These are phyloP conservation scores for Lysiphlebus fabarum DNA, from an alignment of 1,140 invertebrate species.

Conservation along the genomic window DNA sequence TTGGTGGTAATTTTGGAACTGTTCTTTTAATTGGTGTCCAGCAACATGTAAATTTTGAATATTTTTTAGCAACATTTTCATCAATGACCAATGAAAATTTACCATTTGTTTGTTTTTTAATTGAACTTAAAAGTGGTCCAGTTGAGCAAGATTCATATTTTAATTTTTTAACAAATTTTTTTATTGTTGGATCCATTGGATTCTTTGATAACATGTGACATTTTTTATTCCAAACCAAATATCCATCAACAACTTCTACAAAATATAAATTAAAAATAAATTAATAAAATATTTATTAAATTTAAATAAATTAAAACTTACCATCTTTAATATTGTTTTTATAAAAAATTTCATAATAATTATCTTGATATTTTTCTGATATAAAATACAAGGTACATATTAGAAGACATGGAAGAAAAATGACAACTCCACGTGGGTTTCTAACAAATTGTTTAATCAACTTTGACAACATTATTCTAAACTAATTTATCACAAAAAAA, in stretches of 20 bases:
- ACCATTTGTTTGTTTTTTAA: constrained; percentile 46
- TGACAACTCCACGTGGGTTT: constrained; percentile 33
- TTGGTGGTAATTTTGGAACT: constrained; percentile 28
- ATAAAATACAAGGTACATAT: constrained; percentile 41
- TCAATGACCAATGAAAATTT: constrained; percentile 39
- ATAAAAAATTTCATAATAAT: constrained; percentile 30
- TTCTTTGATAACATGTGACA: constrained; percentile 69
- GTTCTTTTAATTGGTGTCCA: constrained; percentile 54
- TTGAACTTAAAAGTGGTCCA: constrained; percentile 51
- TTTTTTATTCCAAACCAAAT: constrained; percentile 65
- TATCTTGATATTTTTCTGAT: constrained; percentile 29
- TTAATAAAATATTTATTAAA: not conserved
- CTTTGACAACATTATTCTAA: constrained; percentile 29
- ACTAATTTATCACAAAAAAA: no score
- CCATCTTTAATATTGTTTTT: constrained; percentile 23
- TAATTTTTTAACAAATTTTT: constrained; percentile 57
- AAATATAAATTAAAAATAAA: constrained; percentile 10
- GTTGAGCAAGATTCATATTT: constrained; percentile 60
- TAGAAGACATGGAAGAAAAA: constrained; percentile 41
- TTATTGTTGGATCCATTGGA: constrained; percentile 66
- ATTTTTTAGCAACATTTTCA: constrained; percentile 35
- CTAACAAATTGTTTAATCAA: constrained; percentile 37
- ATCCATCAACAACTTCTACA: constrained; percentile 50
- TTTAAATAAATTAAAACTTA: constrained; percentile 8
- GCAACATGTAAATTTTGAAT: constrained; percentile 52